phyloP scores from a whole-genome alignment of 2,888 invertebrate genomes.

The Pycnomerus fuliginosus region DNA sequence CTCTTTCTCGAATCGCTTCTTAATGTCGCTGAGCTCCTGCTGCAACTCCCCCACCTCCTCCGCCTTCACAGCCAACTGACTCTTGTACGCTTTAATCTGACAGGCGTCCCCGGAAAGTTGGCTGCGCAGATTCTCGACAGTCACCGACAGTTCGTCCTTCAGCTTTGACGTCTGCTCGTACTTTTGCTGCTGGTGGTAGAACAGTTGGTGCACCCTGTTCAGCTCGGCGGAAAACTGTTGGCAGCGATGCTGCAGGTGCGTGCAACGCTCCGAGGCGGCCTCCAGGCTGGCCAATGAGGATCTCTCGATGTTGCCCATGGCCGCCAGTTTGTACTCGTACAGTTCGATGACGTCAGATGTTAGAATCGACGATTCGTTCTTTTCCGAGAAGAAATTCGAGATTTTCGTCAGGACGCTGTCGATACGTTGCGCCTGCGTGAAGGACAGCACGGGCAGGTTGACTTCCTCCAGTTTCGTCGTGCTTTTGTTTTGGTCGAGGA shows the following conservation, averaged over 20 bases:
- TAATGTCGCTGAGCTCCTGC: conserved; percentile 25
- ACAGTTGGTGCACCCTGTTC: conserved; percentile 53
- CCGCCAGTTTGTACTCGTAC: conserved; percentile 68
- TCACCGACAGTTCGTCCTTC: conserved; percentile 27
- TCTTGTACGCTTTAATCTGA: conserved; percentile 28
- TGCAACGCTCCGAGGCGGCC: conserved; percentile 55
- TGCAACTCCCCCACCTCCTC: conserved; percentile 34
- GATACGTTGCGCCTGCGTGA: conserved; percentile 43
- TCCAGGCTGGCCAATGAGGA: conserved; percentile 56
- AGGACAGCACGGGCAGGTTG: conserved; percentile 37
- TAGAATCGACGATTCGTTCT: conserved; percentile 53
- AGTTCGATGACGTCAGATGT: conserved; percentile 72
- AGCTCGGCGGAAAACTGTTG: conserved; percentile 55
- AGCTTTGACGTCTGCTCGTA: conserved; percentile 52
- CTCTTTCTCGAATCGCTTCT: conserved; percentile 33
- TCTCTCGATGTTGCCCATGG: conserved; percentile 56
- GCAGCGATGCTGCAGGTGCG: conserved; percentile 55
- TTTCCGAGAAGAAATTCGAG: conserved; percentile 15
- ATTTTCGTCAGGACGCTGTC: conserved; percentile 40
- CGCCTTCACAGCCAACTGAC: conserved; percentile 27
- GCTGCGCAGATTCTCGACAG: conserved; percentile 14
- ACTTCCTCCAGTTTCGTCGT: too few relatives aligned
- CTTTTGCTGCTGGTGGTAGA: conserved; percentile 55
- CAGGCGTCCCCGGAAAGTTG: conserved; percentile 35
- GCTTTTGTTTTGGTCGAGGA: too few relatives aligned